phyloP scores from a whole-genome alignment of 2,797 vertebrate genomes.

The Galagoides demidoff region DNA sequence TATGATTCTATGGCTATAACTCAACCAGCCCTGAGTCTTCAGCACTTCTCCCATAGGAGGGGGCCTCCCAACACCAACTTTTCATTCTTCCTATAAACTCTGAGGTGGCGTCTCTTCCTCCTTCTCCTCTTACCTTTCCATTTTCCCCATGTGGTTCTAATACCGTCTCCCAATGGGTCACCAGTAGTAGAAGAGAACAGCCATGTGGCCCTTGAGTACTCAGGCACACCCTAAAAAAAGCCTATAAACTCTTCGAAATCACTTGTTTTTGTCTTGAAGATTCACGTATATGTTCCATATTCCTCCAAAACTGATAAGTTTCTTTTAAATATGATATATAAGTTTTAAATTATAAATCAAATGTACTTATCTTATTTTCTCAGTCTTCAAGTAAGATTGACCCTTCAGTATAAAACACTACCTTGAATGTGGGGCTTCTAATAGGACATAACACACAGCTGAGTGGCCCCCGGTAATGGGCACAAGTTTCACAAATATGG shows the following conservation, averaged over 20 bases:
- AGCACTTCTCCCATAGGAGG: too few relatives aligned
- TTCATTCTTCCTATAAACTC: background rate
- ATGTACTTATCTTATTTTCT: background rate
- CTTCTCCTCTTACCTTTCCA: background rate
- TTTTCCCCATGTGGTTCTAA: background rate
- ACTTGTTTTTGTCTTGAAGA: background rate
- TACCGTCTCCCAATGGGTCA: background rate
- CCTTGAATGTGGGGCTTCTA: background rate
- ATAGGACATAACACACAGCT: background rate
- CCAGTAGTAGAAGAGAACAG: background rate
- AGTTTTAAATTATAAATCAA: slow-evolving; percentile 22
- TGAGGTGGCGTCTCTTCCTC: background rate
- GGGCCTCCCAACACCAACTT: background rate
- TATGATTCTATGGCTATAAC: background rate
- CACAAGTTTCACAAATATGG: background rate
- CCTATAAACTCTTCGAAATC: background rate
- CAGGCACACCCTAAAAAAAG: background rate
- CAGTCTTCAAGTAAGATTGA: background rate
- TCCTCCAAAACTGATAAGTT: background rate
- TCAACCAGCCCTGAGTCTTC: background rate
- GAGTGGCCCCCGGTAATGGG: background rate
- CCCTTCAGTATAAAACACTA: background rate
- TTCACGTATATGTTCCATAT: background rate
- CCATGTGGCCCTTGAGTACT: background rate
- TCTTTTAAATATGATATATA: slow-evolving; percentile 17